phyloP scores from a whole-genome alignment of 2,888 invertebrate genomes.

The Electrophaes corylata region DNA sequence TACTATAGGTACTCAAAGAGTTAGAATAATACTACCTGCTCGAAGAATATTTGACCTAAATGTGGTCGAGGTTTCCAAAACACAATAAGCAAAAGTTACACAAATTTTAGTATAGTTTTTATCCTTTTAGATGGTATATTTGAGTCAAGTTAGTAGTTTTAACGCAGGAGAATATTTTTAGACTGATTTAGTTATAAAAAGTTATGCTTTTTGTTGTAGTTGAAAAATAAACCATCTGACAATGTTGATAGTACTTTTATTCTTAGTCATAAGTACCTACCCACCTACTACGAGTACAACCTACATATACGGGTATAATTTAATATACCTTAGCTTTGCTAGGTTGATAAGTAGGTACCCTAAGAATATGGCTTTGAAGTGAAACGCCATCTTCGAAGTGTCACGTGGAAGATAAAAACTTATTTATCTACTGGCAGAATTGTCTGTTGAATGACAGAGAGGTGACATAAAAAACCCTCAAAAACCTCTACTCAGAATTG shows the following conservation, averaged over 20 bases:
- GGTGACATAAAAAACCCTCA: neutral
- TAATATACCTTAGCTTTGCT: too few relatives aligned
- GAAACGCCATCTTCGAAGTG: too few relatives aligned
- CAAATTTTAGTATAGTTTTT: conserved; percentile 37
- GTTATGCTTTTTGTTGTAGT: conserved; percentile 84
- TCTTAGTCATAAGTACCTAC: neutral
- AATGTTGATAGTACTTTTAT: conserved; percentile 38
- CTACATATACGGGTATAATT: too few relatives aligned
- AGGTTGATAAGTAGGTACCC: too few relatives aligned
- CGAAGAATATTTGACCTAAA: neutral
- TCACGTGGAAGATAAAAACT: too few relatives aligned
- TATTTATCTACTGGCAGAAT: too few relatives aligned
- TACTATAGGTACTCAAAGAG: too few relatives aligned
- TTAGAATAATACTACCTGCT: too few relatives aligned
- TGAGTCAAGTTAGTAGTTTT: conserved; percentile 69
- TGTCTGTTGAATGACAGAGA: too few relatives aligned
- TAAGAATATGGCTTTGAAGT: too few relatives aligned
- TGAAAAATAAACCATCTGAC: conserved; percentile 81
- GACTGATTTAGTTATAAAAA: conserved; percentile 84
- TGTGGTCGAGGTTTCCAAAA: conserved; percentile 3
- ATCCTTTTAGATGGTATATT: conserved; percentile 73
- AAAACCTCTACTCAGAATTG: neutral
- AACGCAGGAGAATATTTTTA: conserved; percentile 80
- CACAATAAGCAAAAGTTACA: conserved; percentile 16
- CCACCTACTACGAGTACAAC: neutral